Evolutionary conservation across 1,140 invertebrate genomes (phyloP).

Genomic region (Cotesia chilonis): DNA sequence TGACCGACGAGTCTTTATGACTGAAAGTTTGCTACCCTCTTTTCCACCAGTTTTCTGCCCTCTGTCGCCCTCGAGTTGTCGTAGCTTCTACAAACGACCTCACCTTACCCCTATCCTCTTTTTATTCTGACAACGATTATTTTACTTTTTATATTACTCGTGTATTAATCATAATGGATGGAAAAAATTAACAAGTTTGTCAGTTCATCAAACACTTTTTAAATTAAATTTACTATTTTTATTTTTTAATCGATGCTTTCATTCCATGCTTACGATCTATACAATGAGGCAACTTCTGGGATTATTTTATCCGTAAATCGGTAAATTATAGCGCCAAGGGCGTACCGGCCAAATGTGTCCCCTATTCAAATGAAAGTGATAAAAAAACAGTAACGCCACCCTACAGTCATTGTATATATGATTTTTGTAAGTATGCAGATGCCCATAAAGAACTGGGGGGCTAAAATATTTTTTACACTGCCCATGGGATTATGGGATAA

Average conservation of each 20-base stretch:
- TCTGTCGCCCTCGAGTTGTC: neutral
- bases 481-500: neutral
- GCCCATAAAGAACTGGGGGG: slow-evolving; percentile 34
- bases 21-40: slow-evolving; percentile 59
- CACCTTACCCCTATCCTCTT: slow-evolving; percentile 1
- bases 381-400: slow-evolving; percentile 42
- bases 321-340: slow-evolving; percentile 51
- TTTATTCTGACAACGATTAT: slow-evolving; percentile 1
- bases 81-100: slow-evolving; percentile 19
- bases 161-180: slow-evolving; percentile 53
- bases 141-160: slow-evolving; percentile 55
- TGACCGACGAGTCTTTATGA: slow-evolving; percentile 61
- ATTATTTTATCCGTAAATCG: slow-evolving; percentile 46
- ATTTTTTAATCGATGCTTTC: neutral
- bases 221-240: neutral
- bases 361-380: slow-evolving; percentile 23
- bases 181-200: slow-evolving; percentile 41
- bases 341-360: slow-evolving; percentile 12
- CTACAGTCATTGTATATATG: slow-evolving; percentile 23
- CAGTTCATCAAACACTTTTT: slow-evolving; percentile 14
- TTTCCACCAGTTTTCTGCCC: slow-evolving; percentile 21
- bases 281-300: neutral
- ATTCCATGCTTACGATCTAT: neutral
- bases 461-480: slow-evolving; percentile 42
- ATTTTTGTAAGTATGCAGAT: slow-evolving; percentile 49